Percentiles rank a stretch among this genome's conserved stretches.
phyloP scores from a whole-genome alignment of 2,797 vertebrate species.

The Falco naumanni region DNA sequence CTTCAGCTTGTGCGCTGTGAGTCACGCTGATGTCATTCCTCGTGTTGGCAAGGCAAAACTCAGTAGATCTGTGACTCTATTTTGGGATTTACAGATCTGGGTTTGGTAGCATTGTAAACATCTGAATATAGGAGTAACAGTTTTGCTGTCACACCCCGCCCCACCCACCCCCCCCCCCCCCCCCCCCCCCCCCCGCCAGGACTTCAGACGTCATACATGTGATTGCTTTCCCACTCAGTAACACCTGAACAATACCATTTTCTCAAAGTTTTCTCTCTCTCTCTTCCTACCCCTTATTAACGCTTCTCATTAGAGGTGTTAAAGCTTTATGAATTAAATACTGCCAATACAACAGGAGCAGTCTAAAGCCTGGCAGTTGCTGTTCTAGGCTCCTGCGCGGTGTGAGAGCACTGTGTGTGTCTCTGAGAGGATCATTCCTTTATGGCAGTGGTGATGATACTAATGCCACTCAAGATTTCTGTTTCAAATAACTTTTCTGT shows the following conservation, averaged over 20 bases:
- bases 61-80: background rate
- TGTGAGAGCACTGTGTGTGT: background rate
- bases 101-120: background rate
- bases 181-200: background rate
- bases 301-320: background rate
- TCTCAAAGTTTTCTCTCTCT: background rate
- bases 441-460: background rate
- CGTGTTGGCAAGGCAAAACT: background rate
- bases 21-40: constrained; percentile 29
- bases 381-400: background rate
- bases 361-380: background rate
- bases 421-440: background rate
- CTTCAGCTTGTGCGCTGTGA: background rate
- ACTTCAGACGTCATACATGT: background rate
- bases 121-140: constrained; percentile 6
- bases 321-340: background rate
- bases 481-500: background rate
- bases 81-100: background rate
- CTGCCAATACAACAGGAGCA: background rate
- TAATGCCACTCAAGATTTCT: background rate
- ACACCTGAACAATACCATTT: background rate
- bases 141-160: background rate
- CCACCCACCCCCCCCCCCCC: no score
- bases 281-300: background rate
- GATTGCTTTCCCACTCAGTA: background rate